Evolutionary conservation across 2,888 invertebrate species (phyloP).

Genomic region (Steinernema scapterisci): DNA sequence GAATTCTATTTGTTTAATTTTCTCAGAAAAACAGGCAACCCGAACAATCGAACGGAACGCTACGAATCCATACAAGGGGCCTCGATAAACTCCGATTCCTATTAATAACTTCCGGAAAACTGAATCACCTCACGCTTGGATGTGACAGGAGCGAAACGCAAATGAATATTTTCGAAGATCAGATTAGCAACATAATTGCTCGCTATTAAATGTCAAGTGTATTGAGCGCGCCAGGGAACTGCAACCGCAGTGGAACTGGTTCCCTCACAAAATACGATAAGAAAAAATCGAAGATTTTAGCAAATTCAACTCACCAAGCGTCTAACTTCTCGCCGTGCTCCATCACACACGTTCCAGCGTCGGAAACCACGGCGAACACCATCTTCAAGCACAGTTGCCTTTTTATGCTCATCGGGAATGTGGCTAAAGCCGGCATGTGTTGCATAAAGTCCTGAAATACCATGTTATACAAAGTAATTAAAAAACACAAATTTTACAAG

Average conservation of each 20-base stretch:
- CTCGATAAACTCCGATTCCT: too few relatives aligned
- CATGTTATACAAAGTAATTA: background rate
- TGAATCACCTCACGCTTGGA: too few relatives aligned
- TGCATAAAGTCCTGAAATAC: slow-evolving; percentile 83
- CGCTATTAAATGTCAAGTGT: too few relatives aligned
- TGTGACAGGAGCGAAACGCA: too few relatives aligned
- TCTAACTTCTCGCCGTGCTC: slow-evolving; percentile 98
- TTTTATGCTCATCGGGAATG: slow-evolving; percentile 92
- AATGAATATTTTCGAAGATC: too few relatives aligned
- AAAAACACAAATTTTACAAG: slow-evolving; percentile 71
- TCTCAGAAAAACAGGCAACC: too few relatives aligned
- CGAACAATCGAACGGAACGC: too few relatives aligned
- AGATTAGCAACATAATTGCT: too few relatives aligned
- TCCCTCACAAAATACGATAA: background rate
- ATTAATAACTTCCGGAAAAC: too few relatives aligned
- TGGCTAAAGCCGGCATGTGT: slow-evolving; percentile 80
- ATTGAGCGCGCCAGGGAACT: too few relatives aligned
- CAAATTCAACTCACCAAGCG: slow-evolving; percentile 77
- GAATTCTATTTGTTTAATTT: too few relatives aligned
- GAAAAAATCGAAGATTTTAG: slow-evolving; percentile 30
- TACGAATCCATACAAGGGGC: too few relatives aligned
- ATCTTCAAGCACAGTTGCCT: slow-evolving; percentile 87
- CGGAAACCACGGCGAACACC: slow-evolving; percentile 98
- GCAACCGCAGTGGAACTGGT: background rate
- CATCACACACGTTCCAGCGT: slow-evolving; percentile 93